Evolutionary conservation across 2,113 vertebrate species (phyloP), one percentile per base, ranked within the genome.

Genomic region (Odontophorus gujanensis): DNA sequence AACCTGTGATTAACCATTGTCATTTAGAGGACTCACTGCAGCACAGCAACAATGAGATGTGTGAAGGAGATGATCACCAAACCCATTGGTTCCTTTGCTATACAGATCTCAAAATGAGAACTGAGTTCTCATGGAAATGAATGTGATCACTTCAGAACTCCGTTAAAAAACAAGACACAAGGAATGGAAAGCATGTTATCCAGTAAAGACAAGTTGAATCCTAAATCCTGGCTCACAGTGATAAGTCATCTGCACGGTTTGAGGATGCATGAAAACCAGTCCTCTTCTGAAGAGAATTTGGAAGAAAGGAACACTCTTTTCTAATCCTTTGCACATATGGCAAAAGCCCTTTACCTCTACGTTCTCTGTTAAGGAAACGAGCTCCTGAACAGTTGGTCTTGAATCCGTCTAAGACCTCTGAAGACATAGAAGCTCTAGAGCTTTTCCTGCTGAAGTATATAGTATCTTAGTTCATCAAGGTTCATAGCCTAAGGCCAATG

Each of bases 401-500:
- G 40, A 90, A 77, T 21, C 21, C 55, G 42, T 10, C 15, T 6
- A 53, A 25, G 26, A 93, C 42, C 93, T 71, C 57, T 65, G 22
- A 72, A 84, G 1, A 4, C 7, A n/a, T 0, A 61, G 38, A 89
- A 89, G 30, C 13, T 65, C 47, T 55, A 78, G 4, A 86, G 42
- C 12, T 71, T 67, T 55, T 63, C 42, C 32, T 55, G 32, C 32
- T 22, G 71, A 63, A 1, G 1, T 55, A 3, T 36, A 87, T 68
- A 1, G 1, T 59, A 3, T 36, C 89, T 89, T 68, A 48, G 14
- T 45, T 83, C 67, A 85, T 42, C 42, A 55, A 18, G 12, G 77
- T 83, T 86, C 91, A 63, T 42, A 80, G 14, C 32, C 18, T 59
- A 77, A 82, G 82, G n/a, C 16, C 21, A 82, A 43, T 62, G 75